Evolutionary conservation across 2,797 vertebrate genomes (phyloP).

Genomic region (Epinephelus malabaricus): DNA sequence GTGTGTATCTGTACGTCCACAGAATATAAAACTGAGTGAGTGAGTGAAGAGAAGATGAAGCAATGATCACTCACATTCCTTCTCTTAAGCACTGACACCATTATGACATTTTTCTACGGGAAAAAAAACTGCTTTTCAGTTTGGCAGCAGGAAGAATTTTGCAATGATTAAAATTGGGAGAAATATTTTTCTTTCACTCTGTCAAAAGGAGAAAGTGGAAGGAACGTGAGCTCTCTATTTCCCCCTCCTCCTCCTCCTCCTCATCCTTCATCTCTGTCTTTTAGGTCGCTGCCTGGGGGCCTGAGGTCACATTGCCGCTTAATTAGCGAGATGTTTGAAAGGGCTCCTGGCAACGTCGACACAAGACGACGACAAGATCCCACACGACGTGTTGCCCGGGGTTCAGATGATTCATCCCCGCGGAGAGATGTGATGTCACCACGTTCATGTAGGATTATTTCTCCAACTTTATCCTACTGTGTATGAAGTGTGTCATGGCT

Average conservation of each 20-base stretch:
- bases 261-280: conserved; percentile 2
- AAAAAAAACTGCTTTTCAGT: background rate
- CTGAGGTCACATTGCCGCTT: conserved; percentile 63
- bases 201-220: background rate
- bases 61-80: background rate
- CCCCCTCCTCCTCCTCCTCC: background rate
- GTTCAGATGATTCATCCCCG: conserved; percentile 41
- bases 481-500: conserved; percentile 40
- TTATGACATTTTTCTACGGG: too few species aligned
- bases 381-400: conserved; percentile 30
- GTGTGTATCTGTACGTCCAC: background rate
- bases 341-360: conserved; percentile 48
- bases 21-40: background rate
- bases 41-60: background rate
- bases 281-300: conserved; percentile 44
- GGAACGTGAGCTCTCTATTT: background rate
- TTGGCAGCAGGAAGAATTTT: background rate
- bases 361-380: conserved; percentile 42
- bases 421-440: conserved; percentile 36
- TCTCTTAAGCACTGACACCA: background rate
- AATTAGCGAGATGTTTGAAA: conserved; percentile 57
- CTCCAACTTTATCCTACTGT: conserved; percentile 13
- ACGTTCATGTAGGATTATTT: conserved; percentile 27
- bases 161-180: background rate
- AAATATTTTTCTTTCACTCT: background rate